Conservation (phyloP, 2,113 vertebrate genomes). For the Murina feae region DNA sequence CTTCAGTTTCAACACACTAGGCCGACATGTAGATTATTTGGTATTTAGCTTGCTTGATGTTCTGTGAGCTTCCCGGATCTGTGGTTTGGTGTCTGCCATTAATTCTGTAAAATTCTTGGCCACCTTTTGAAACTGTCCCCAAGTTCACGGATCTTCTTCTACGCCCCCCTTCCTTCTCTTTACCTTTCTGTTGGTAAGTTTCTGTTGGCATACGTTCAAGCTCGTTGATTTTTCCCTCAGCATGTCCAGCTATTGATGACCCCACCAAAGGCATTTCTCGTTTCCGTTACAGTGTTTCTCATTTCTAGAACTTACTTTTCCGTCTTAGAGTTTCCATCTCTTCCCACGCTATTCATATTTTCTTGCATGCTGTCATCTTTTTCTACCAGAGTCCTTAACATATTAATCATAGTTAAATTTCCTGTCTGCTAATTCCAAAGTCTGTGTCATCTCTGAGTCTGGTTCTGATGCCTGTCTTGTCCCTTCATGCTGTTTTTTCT, state of each 20-base stretch:
- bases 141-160: background rate
- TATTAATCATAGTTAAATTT: background rate
- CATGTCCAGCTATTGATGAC: background rate
- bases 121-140: background rate
- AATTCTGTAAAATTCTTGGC: background rate
- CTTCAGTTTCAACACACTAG: background rate
- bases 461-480: background rate
- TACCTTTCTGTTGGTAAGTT: background rate
- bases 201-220: background rate
- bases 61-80: background rate
- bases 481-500: background rate
- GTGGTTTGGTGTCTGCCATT: background rate
- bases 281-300: background rate
- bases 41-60: background rate
- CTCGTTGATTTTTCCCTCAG: background rate
- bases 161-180: background rate
- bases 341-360: background rate
- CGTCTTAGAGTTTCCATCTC: background rate
- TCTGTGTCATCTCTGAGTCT: background rate
- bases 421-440: background rate
- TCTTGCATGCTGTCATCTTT: background rate
- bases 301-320: background rate
- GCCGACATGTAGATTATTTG: background rate
- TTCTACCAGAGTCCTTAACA: background rate
- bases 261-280: background rate